Evolutionary conservation across 2,113 vertebrate genomes (phyloP).

Genomic region (Empidonax alnorum): DNA sequence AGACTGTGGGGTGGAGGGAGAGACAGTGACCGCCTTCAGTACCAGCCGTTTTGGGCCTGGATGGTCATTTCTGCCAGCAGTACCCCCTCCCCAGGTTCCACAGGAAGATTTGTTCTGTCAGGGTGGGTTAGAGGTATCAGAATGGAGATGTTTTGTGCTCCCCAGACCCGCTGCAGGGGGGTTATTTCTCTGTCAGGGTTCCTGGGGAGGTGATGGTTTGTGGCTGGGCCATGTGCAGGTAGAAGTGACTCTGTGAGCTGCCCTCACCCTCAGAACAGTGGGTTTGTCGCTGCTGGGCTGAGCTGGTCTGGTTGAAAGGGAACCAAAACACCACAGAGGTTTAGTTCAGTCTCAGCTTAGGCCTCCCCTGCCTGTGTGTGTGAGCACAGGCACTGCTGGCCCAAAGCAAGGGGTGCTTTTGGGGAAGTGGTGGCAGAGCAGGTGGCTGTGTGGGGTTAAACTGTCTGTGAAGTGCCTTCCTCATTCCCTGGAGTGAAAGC

Average conservation of each 20-base stretch:
- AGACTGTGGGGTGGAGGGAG: background rate
- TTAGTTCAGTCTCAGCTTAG: background rate
- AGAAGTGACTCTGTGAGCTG: background rate
- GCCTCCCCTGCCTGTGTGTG: background rate
- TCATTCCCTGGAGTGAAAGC: background rate
- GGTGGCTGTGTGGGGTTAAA: background rate
- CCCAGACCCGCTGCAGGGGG: background rate
- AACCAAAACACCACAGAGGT: background rate
- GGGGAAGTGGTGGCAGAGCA: background rate
- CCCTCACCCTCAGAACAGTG: background rate
- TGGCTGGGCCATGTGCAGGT: background rate
- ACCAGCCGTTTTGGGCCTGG: accelerated
- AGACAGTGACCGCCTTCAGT: background rate
- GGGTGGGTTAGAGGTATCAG: background rate
- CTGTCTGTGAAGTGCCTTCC: background rate
- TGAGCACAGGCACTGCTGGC: background rate
- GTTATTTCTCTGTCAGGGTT: background rate
- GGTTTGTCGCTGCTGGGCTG: background rate
- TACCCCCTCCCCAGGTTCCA: background rate
- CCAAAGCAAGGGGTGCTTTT: background rate
- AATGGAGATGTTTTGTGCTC: background rate
- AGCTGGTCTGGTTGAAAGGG: background rate
- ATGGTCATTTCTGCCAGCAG: background rate
- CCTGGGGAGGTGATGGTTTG: background rate
- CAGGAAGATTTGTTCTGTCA: background rate